Evolutionary conservation across 2,797 vertebrate genomes (phyloP).

Genomic region (Thamnophis elegans): DNA sequence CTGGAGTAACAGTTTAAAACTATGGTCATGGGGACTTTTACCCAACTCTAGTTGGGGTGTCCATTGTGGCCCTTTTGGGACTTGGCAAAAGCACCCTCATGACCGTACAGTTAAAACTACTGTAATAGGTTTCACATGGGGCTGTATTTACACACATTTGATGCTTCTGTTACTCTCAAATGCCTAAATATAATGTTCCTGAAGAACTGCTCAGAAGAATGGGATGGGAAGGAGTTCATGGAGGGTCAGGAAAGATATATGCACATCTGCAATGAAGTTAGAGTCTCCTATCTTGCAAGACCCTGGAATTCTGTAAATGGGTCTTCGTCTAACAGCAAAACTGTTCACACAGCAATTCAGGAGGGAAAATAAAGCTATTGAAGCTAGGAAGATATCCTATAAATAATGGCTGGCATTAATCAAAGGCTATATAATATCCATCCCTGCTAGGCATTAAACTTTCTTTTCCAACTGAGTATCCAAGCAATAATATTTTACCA

Average conservation of each 20-base stretch:
- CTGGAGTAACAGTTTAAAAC: not conserved
- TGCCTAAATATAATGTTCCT: not conserved
- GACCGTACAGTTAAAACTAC: not conserved
- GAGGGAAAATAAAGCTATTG: not conserved
- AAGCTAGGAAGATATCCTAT: not conserved
- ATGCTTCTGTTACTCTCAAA: not conserved
- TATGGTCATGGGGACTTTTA: not conserved
- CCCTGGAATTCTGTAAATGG: not conserved
- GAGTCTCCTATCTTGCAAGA: not conserved
- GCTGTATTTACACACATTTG: not conserved
- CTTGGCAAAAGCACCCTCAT: not conserved
- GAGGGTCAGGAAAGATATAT: not conserved
- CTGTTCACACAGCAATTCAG: not conserved
- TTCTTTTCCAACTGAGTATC: not conserved
- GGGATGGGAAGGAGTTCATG: not conserved
- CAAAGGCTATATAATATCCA: not conserved
- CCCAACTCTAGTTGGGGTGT: not conserved
- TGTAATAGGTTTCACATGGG: not conserved
- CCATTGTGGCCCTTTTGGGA: not conserved
- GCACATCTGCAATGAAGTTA: not conserved
- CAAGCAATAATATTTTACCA: not conserved
- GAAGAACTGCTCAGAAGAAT: conserved; percentile 8
- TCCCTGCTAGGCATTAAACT: not conserved
- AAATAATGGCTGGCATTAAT: not conserved
- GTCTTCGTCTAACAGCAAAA: not conserved